Evolutionary conservation across 2,113 vertebrate species (phyloP).

Genomic region (Gnathonemus echidnorhynchus): DNA sequence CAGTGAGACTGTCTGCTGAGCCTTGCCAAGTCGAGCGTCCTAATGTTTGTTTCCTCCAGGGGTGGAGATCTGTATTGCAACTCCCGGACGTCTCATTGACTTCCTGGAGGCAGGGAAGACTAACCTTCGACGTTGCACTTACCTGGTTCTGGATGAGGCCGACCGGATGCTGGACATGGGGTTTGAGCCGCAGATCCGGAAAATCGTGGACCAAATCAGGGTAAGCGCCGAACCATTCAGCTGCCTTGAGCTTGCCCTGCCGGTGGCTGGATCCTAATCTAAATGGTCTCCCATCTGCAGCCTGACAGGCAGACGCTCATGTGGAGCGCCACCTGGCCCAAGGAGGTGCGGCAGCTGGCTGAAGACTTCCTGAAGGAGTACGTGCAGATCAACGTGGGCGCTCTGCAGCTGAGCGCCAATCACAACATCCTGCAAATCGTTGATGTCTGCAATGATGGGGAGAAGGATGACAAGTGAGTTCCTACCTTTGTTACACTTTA

Average conservation of each 20-base stretch:
- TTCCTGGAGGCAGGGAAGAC: conserved; percentile 96
- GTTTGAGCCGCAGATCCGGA: conserved; percentile 95
- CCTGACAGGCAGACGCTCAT: conserved; percentile 97
- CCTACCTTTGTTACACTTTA: background rate
- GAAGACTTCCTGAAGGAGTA: conserved; percentile 96
- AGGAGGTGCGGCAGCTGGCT: conserved; percentile 93
- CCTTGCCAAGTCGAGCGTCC: background rate
- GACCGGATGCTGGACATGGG: conserved; percentile 99
- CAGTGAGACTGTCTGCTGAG: too few species aligned
- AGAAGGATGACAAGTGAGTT: conserved; percentile 98
- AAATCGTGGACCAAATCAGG: conserved; percentile 96
- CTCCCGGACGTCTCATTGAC: conserved; percentile 92
- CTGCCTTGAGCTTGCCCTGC: background rate
- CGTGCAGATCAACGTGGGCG: conserved; percentile 92
- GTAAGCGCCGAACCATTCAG: conserved; percentile 50
- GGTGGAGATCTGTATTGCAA: conserved; percentile 88
- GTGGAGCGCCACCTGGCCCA: conserved; percentile 99
- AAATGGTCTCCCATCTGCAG: conserved; percentile 44
- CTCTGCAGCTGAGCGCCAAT: conserved; percentile 91
- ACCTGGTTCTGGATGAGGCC: conserved; percentile 93
- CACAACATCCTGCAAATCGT: conserved; percentile 99
- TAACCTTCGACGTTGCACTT: conserved; percentile 92
- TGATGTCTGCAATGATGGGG: conserved; percentile 93
- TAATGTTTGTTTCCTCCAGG: conserved; percentile 41
- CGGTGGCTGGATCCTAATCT: background rate